Percentiles rank a stretch among this genome's conserved stretches.
Evolutionary conservation across 2,888 invertebrate genomes (phyloP).

Genomic region (Bhutanitis thaidina): DNA sequence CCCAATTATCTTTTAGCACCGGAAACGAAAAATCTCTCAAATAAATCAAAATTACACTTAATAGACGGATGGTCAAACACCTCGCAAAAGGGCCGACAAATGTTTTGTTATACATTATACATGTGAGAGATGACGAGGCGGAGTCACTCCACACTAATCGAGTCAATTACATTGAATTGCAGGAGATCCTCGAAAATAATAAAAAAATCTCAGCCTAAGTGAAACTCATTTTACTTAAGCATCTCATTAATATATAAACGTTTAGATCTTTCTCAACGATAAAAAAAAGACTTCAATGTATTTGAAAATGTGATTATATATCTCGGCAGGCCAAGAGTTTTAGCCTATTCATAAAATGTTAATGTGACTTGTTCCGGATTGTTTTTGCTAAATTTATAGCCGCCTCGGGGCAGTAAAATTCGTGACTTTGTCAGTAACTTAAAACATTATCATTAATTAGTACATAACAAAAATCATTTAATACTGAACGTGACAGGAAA

Average conservation of each 20-base stretch:
- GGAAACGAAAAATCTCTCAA: conserved; percentile 65
- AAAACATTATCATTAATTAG: conserved; percentile 52
- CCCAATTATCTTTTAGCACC: conserved; percentile 54
- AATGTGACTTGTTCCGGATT: conserved; percentile 61
- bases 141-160: conserved; percentile 41
- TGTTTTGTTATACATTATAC: conserved; percentile 49
- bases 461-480: conserved; percentile 52
- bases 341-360: conserved; percentile 66
- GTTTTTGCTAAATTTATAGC: conserved; percentile 61
- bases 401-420: conserved; percentile 42
- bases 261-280: not conserved
- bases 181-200: not conserved
- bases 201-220: not conserved
- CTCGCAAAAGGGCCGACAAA: conserved; percentile 48
- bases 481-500: conserved; percentile 25
- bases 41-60: conserved; percentile 77
- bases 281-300: not conserved
- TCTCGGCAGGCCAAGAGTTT: conserved; percentile 37
- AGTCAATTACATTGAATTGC: conserved; percentile 34
- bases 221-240: not conserved
- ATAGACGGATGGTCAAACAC: conserved; percentile 41
- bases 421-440: conserved; percentile 33
- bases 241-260: conserved; percentile 1
- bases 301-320: conserved; percentile 21
- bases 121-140: conserved; percentile 44